Conservation (phyloP, 1,140 invertebrate genomes). For the Tetramorium alpestre region DNA sequence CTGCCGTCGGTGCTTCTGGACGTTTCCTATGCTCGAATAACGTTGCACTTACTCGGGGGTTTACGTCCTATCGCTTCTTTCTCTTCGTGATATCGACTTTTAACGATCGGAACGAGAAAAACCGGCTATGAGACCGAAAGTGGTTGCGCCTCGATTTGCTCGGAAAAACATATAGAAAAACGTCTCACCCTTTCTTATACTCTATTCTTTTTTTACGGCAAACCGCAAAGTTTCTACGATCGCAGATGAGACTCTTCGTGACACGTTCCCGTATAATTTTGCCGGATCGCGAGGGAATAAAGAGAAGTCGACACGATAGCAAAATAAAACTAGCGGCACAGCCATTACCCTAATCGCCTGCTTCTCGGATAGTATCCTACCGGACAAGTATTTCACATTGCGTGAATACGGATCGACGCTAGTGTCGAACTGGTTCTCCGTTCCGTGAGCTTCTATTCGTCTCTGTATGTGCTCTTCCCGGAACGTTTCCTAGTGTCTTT, state of each 20-base stretch:
- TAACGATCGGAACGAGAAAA: constrained; percentile 59
- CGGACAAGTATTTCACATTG: constrained; percentile 54
- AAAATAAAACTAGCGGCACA: constrained; percentile 44
- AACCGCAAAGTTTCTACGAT: background rate
- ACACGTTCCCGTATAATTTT: constrained; percentile 8
- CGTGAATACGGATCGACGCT: constrained; percentile 58
- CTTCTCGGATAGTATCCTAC: constrained; percentile 7
- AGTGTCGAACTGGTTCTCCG: constrained; percentile 45
- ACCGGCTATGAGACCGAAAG: constrained; percentile 43
- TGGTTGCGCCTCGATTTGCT: constrained; percentile 27
- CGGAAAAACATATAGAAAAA: constrained; percentile 9
- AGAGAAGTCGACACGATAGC: background rate
- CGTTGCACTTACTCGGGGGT: constrained; percentile 58
- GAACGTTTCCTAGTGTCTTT: constrained; percentile 8
- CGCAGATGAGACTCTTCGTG: constrained; percentile 15
- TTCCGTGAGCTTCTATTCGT: background rate
- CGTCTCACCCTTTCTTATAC: background rate
- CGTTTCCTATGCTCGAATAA: constrained; percentile 64
- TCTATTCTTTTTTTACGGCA: constrained; percentile 1
- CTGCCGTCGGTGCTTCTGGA: constrained; percentile 17
- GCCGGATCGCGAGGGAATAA: constrained; percentile 2
- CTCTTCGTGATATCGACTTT: constrained; percentile 66
- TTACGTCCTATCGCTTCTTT: constrained; percentile 60
- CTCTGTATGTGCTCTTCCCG: constrained; percentile 15
- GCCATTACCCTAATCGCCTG: constrained; percentile 45